These are phyloP conservation scores for mouse (Mus musculus) DNA, from an alignment of 2,113 vertebrate genomes.

Conservation along the genomic window GRCm39 chr10:72902501-72903000, in stretches of 20 bases:
- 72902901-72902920: rapidly evolving
- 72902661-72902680: not conserved
- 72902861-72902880: not conserved
- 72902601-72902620: not conserved
- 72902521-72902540: not conserved
- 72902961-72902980: not conserved
- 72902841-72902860: not conserved
- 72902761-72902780: not conserved
- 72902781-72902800: not conserved
- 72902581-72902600: not conserved
- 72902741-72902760: not conserved
- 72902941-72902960: no score
- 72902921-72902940: not conserved
- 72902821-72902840: not conserved
- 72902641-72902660: not conserved
- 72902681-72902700: not conserved
- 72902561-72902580: not conserved
- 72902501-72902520: not conserved
- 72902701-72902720: no score
- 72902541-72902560: not conserved
- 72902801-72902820: not conserved
- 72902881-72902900: no score
- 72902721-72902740: not conserved
- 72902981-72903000: not conserved
- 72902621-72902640: not conserved